These are phyloP conservation scores for Acipenser ruthenus DNA, from an alignment of 2,797 vertebrate species.

Conservation along the genomic window DNA sequence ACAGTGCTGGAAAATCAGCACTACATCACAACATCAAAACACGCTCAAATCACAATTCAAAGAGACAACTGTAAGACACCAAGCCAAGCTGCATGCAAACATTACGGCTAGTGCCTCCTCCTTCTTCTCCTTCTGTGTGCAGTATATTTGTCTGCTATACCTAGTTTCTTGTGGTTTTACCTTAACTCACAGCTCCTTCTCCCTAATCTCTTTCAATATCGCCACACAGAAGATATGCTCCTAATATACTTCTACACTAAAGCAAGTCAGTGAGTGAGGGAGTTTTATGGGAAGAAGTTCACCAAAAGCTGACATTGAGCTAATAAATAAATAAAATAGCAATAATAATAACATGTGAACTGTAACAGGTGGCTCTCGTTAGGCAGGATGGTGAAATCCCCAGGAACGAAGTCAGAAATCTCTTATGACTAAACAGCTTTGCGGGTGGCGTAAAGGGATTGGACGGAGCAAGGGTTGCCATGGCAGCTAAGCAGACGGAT, in stretches of 20 bases:
- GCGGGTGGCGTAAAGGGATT: not conserved
- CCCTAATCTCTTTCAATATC: no score
- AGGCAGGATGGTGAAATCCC: not conserved
- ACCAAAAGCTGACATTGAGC: no score
- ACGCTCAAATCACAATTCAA: not conserved
- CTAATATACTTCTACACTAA: no score
- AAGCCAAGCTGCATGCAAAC: not conserved
- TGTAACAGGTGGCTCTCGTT: not conserved
- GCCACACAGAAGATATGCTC: no score
- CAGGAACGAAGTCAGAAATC: not conserved
- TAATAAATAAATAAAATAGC: not conserved
- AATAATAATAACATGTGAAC: not conserved
- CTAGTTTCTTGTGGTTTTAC: no score
- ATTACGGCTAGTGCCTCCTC: no score
- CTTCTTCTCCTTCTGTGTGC: no score
- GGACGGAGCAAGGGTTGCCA: not conserved
- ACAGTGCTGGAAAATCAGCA: no score
- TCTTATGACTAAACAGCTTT: not conserved
- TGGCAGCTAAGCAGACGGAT: not conserved
- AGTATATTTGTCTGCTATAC: no score
- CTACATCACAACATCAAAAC: not conserved
- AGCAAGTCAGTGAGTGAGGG: no score
- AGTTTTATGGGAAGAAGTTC: no score
- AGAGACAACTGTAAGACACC: not conserved
- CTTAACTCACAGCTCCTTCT: no score